Percentiles rank a stretch among this genome's conserved stretches.
phyloP scores from a whole-genome alignment of 2,797 vertebrate species.

The Falco rusticolus region DNA sequence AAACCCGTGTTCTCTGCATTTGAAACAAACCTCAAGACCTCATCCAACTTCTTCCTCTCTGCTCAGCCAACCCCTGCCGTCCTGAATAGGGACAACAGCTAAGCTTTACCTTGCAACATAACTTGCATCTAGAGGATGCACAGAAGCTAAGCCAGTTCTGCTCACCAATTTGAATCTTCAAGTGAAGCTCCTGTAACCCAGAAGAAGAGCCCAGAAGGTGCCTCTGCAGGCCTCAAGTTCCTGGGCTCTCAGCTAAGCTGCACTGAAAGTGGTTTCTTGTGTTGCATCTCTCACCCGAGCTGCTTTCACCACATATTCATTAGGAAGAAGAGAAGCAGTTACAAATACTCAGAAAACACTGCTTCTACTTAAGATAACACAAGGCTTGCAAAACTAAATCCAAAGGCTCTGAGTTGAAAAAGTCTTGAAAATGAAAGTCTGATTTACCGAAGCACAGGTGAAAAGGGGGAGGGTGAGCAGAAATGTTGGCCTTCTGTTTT shows the following conservation, averaged over 20 bases:
- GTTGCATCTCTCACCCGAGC: background rate
- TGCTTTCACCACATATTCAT: rapidly evolving
- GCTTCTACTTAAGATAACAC: background rate
- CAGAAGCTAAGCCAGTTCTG: background rate
- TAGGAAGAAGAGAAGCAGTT: background rate
- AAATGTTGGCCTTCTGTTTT: background rate
- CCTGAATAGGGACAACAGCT: background rate
- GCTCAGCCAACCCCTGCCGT: background rate
- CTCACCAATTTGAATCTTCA: background rate
- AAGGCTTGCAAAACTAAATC: background rate
- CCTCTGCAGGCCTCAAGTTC: background rate
- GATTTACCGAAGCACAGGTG: background rate
- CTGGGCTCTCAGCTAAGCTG: background rate
- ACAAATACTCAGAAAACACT: background rate
- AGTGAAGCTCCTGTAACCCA: background rate
- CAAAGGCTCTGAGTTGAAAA: background rate
- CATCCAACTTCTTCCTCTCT: background rate
- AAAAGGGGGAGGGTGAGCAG: background rate
- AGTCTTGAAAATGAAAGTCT: background rate
- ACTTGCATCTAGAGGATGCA: background rate
- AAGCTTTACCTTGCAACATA: background rate
- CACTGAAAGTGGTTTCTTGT: background rate
- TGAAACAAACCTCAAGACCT: background rate
- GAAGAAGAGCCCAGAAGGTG: background rate
- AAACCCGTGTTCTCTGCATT: background rate